Evolutionary conservation across 2,888 invertebrate genomes (phyloP).

Genomic region (Drosophila suboccidentalis): DNA sequence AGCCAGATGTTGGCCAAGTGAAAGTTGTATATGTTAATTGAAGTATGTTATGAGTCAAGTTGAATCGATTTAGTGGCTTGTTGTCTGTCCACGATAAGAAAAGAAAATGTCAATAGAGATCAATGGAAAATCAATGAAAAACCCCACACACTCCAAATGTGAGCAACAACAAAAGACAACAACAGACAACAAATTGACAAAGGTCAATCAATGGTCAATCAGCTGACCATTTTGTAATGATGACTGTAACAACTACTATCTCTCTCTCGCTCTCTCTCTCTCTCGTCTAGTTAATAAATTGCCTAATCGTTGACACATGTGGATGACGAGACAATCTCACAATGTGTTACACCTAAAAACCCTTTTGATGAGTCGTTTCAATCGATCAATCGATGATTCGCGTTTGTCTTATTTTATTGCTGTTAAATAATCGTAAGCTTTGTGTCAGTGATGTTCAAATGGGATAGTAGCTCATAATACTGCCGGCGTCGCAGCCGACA

Average conservation of each 20-base stretch:
- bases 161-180: constrained; percentile 15
- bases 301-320: constrained; percentile 20
- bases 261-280: too few species aligned
- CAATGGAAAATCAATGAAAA: constrained; percentile 56
- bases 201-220: constrained; percentile 36
- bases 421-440: too few species aligned
- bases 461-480: too few species aligned
- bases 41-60: neutral
- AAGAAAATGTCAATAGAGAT: too few species aligned
- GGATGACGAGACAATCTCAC: constrained; percentile 3
- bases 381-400: too few species aligned
- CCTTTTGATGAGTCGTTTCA: neutral
- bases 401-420: too few species aligned
- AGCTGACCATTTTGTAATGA: neutral
- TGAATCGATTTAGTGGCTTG: constrained; percentile 8
- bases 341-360: neutral
- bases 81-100: too few species aligned
- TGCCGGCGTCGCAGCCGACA: too few species aligned
- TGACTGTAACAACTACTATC: neutral
- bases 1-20: constrained; percentile 29
- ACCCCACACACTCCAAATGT: constrained; percentile 9
- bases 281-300: neutral
- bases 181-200: constrained; percentile 18
- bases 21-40: constrained; percentile 37
- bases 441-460: too few species aligned